Evolutionary conservation across 2,113 vertebrate species (phyloP), one percentile per base, ranked within the genome.

Genomic region (Turdus rufiventris): DNA sequence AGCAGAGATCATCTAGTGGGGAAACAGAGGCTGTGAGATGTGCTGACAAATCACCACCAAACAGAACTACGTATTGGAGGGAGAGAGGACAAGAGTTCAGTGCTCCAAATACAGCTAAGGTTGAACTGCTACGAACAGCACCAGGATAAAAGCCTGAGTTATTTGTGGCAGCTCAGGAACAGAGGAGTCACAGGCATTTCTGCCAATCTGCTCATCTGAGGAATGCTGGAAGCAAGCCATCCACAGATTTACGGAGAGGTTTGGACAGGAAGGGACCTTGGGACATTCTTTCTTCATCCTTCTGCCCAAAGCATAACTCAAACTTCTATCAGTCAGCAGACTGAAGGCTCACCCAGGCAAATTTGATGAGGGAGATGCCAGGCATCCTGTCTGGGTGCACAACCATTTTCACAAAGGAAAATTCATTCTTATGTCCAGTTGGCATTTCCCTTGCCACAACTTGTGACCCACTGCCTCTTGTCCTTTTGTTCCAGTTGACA

Each of bases 161-260:
- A 87, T 89, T 74, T 93, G 81, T 63, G 78, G 91, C 63, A 96
- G 71, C 74, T 60, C 78, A 71, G 45, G 81, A 93, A 76, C 81
- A 72, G 12, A 16, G 53, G 36, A 62, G 86, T 34, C 73, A 78
- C 14, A 4, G 6, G 40, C 56, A 48, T 14, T 70, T 75, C 81
- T 82, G 84, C 62, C 54, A 76, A 80, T 31, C 76, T 82, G 80
- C 50, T 89, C 81, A 75, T 63, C 62, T 25, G 10, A 76, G 58
- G 77, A 91, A 71, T 34, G 77, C 74, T 82, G 91, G 78, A 91
- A 93, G 26, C 20, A 17, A 91, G 77, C 77, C 89, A 91, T 4
- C 16, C 54, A 50, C 45, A 54, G 63, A 85, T 65, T 38, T 54
- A 68, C 0, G 0, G 33, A 72, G 61, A 68, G 31, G 14, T 58